Conservation (phyloP, 2,888 invertebrate genomes). For the Allolobophora icterica region DNA sequence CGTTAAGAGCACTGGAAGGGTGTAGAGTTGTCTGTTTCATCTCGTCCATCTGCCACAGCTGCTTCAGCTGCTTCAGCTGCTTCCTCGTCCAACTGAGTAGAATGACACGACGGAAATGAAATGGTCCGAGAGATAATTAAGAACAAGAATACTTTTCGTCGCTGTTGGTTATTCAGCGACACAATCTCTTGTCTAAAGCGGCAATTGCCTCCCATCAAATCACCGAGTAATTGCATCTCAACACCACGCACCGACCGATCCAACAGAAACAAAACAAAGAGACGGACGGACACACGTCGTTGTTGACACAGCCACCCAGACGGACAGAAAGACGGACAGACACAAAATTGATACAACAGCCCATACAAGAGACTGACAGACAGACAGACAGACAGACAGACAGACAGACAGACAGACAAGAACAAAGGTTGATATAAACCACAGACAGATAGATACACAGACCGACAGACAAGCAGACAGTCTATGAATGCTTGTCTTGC, state of each 20-base stretch:
- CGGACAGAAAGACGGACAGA: background rate
- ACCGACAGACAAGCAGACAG: no score
- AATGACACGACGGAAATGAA: slow-evolving; percentile 5
- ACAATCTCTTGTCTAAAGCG: slow-evolving; percentile 9
- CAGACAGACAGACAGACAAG: background rate
- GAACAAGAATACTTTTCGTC: background rate
- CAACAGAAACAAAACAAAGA: background rate
- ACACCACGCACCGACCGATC: background rate
- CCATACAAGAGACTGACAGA: background rate
- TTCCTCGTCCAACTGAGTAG: background rate
- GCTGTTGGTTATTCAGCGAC: background rate
- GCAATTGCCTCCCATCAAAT: background rate
- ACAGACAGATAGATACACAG: background rate
- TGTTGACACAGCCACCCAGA: background rate
- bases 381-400: no score
- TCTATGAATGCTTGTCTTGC: no score
- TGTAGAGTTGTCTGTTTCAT: background rate
- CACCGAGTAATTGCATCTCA: background rate
- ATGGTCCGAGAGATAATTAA: background rate
- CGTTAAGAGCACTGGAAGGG: background rate
- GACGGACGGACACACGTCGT: background rate
- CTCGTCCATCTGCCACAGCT: background rate
- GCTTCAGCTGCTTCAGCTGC: background rate
- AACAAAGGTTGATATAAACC: background rate
- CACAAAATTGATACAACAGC: background rate